Percentiles rank a stretch among this genome's conserved stretches.
Conservation (phyloP, 2,113 vertebrate species). For the Oryzias celebensis region DNA sequence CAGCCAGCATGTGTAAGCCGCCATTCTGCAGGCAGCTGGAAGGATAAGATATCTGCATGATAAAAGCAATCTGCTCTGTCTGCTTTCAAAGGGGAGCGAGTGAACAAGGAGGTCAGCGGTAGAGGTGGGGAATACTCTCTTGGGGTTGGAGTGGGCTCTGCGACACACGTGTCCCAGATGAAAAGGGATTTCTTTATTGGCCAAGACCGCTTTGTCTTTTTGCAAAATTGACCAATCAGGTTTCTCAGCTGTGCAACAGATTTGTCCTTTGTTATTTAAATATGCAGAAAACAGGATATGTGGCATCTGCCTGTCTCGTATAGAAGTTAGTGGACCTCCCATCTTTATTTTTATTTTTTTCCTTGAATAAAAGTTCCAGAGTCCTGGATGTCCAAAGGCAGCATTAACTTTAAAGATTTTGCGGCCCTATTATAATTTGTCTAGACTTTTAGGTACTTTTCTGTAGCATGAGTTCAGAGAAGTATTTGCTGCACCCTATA, state of each 20-base stretch:
- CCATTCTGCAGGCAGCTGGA: slow-evolving; percentile 78
- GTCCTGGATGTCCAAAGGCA: slow-evolving; percentile 1
- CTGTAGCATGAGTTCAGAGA: slow-evolving; percentile 32
- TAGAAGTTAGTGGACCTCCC: slow-evolving; percentile 34
- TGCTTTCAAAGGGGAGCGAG: slow-evolving; percentile 36
- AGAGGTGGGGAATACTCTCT: slow-evolving; percentile 35
- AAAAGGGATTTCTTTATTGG: slow-evolving; percentile 59
- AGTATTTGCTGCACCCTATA: slow-evolving; percentile 35
- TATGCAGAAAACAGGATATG: slow-evolving; percentile 30
- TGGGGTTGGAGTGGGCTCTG: slow-evolving; percentile 16
- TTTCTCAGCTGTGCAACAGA: slow-evolving; percentile 47
- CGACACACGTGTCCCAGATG: slow-evolving; percentile 50
- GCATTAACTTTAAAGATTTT: background rate
- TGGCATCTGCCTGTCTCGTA: slow-evolving; percentile 52
- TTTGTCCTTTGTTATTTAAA: slow-evolving; percentile 66
- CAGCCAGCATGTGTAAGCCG: slow-evolving; percentile 67
- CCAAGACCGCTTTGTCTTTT: slow-evolving; percentile 41
- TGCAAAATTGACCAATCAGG: slow-evolving; percentile 53
- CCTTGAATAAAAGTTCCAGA: slow-evolving; percentile 21
- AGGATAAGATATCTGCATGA: slow-evolving; percentile 77
- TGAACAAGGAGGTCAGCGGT: slow-evolving; percentile 66
- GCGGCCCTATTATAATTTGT: slow-evolving; percentile 23
- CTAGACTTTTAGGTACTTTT: slow-evolving; percentile 24
- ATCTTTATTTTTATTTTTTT: slow-evolving; percentile 19
- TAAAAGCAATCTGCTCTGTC: slow-evolving; percentile 75